Base-by-base conservation (phyloP, 2,797 vertebrate species). In the Anguilla obscura region DNA sequence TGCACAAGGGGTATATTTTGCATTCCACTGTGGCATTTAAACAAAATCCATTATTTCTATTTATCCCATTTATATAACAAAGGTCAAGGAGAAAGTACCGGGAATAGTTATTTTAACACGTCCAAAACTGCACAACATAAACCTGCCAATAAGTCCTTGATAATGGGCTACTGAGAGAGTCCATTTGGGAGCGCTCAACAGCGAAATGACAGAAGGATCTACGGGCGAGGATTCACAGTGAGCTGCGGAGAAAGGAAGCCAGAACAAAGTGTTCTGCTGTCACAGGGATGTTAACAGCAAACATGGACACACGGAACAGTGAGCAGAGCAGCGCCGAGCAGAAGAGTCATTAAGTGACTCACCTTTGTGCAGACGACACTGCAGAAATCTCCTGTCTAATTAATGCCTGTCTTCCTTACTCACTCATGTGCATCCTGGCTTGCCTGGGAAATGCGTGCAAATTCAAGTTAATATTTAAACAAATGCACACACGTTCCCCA, bases 201-300 rank as follows among this genome's bases (percentile, higher is more conserved):
- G 69, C 69, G 30, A 36, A 36, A 74, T 36, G 69, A 74, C 69
- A 74, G 8, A 21, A 79, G 33, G 74, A 40, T 40, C 14, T 79
- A 21, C 36, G 45, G 12, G 36, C 18, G 74, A 79, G 33, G 14
- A 36, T 76, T 76, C 27, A 33, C 33, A 33, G 16, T 76, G 7
- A 36, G 71, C 30, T 7, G 33, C 36, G 30, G 4, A 45, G 1
- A 30, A 71, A 30, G 27, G 18, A 79, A 16, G 14, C 36, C 74
- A 79, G 74, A 79, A 79, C 74, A 79, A 36, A 40, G 36, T 45
- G 74, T 45, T 36, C 74, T 21, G 10, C 36, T 79, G 74, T 45
- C 74, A 40, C 74, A 79, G 36, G 18, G 74, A 79, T 79, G 33
- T 79, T 40, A 79, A 79, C 74, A 79, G 36, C 74, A 40, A 79